Base-by-base conservation (phyloP, 1,140 invertebrate species). In the Tetragnatha versicolor region DNA sequence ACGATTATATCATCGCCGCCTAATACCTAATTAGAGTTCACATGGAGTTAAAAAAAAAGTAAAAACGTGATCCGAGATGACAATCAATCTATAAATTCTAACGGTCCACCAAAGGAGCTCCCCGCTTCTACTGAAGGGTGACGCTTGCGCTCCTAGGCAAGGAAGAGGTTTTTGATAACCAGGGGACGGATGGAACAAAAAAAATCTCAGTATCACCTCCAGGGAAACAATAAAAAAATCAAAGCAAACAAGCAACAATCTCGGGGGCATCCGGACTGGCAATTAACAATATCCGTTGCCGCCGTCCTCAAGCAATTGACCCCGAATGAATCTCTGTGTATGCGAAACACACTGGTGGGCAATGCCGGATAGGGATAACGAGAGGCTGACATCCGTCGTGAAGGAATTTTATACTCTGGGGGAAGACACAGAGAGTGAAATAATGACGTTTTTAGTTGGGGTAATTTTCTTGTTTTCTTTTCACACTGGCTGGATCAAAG, bases 281-380 rank as follows among this genome's bases (percentile, higher is more conserved):
- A 77, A 77, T 77, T 77, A 65, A 42, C 60, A 39, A 66, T 77
- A 77, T 77, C 73, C 73, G 73, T 60, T 66, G 31, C 17, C 33
- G 27, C 55, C 35, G 55, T 35, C 55, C 55, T 65, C 61, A 42
- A 42, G 22, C 22, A 27, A 27, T 58, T 42, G 61, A 39, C 61
- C 39, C 39, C 61, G 42, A 65, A 65, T 45, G 61, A 65, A 65
- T 65, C 37, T 42, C 39, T 33, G 27, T 65, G 29, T 31, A 58
- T n/a, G n/a, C n/a, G n/a, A 58, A 27, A 58, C 17, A 35, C 55
- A 31, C 35, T 58, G 22, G 31, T 33, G 31, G 17, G n/a, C 14
- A n/a, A 53, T 53, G 10, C 22, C 22, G 27, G 17, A 25, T 20
- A 12, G 22, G 49, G 49, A 0, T 53, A 53, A 53, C 1, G 22